Conservation (phyloP, 2,797 vertebrate genomes). For the Rhinogobio ventralis region DNA sequence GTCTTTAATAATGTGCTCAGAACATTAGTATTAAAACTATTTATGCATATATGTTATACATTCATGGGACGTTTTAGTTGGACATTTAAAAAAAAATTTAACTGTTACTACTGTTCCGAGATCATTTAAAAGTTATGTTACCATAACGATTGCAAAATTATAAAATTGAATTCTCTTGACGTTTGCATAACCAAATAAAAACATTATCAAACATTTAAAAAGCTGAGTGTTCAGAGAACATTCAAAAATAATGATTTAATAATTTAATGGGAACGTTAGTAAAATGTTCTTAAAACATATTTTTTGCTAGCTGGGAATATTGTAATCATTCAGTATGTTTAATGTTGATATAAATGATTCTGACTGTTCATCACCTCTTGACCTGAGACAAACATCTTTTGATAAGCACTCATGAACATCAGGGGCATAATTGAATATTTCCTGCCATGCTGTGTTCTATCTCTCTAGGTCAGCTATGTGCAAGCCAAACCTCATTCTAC, state of each 20-base stretch:
- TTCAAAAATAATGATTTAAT: no score
- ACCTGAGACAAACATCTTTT: conserved; percentile 55
- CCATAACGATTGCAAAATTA: neutral
- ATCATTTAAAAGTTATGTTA: neutral
- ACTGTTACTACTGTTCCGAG: neutral
- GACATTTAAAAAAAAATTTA: neutral
- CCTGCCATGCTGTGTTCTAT: conserved; percentile 62
- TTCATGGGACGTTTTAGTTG: neutral
- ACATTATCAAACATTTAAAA: neutral
- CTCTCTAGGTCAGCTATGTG: conserved; percentile 36
- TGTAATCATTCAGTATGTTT: neutral
- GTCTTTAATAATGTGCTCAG: neutral
- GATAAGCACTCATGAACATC: conserved; percentile 58
- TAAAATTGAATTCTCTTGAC: neutral
- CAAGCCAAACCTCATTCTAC: conserved; percentile 22
- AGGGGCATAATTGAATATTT: conserved; percentile 62
- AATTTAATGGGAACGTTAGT: neutral
- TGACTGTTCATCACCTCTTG: conserved; percentile 44
- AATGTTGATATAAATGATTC: conserved; percentile 53
- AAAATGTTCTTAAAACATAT: neutral
- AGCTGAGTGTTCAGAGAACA: neutral
- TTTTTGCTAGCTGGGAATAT: neutral
- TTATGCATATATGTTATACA: neutral
- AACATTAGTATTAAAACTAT: neutral
- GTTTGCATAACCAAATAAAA: neutral